A percentile compares a stretch with the other conserved stretches of the same genome.
These are phyloP conservation scores for Oplegnathus fasciatus DNA, from an alignment of 2,113 vertebrate species.

Conservation along the genomic window DNA sequence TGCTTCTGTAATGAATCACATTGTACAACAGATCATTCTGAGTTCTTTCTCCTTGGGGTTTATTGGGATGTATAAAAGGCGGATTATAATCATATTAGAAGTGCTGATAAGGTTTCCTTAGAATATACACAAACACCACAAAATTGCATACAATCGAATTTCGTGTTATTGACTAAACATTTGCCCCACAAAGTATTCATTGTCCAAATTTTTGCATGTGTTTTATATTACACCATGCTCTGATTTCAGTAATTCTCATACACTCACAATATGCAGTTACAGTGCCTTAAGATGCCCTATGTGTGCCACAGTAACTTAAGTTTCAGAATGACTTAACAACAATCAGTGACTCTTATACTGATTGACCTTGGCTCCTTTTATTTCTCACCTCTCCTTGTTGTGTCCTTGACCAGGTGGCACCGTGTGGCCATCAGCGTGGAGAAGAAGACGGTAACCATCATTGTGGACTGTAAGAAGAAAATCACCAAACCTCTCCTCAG, in stretches of 20 bases:
- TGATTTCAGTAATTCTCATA: background rate
- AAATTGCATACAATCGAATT: background rate
- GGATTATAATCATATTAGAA: background rate
- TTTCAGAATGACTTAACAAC: background rate
- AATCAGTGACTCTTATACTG: background rate
- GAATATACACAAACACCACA: background rate
- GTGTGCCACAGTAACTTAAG: background rate
- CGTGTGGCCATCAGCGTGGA: slow-evolving; percentile 97
- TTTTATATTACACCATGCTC: slow-evolving; percentile 1
- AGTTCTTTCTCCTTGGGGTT: background rate
- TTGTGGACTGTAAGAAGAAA: slow-evolving; percentile 97
- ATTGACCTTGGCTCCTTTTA: background rate
- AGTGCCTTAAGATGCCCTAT: background rate
- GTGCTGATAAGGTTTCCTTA: background rate
- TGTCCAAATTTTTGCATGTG: background rate
- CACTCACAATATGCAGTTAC: background rate
- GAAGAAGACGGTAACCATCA: slow-evolving; percentile 96
- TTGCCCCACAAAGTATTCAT: background rate
- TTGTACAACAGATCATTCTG: background rate
- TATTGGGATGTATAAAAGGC: background rate
- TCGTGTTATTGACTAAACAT: slow-evolving; percentile 5
- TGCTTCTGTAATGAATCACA: background rate
- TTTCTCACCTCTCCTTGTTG: slow-evolving; percentile 9
- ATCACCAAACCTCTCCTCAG: slow-evolving; percentile 90
- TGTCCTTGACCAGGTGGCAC: slow-evolving; percentile 90